A percentile compares a stretch with the other conserved stretches of the same genome.
Conservation (phyloP, 2,113 vertebrate species). For the Sinocyclocheilus anshuiensis region DNA sequence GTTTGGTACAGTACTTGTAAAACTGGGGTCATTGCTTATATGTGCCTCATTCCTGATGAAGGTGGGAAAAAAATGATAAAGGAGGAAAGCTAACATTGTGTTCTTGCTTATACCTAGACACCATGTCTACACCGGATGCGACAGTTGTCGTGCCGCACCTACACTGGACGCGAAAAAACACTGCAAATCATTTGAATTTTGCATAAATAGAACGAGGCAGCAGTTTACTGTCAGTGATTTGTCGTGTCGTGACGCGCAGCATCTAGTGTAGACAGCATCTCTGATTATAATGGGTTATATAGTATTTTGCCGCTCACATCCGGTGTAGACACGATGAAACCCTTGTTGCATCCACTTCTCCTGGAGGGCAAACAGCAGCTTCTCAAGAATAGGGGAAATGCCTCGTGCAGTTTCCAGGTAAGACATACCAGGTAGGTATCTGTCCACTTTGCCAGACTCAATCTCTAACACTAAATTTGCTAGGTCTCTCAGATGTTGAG, state of each 20-base stretch:
- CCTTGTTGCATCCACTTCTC: slow-evolving; percentile 30
- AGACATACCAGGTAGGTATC: background rate
- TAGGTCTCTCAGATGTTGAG: background rate
- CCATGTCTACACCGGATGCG: no score
- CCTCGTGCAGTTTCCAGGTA: slow-evolving; percentile 23
- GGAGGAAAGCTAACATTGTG: slow-evolving; percentile 4
- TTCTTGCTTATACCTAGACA: background rate
- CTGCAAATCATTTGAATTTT: no score
- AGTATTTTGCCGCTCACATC: no score
- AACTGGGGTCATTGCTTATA: slow-evolving; percentile 28
- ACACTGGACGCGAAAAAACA: no score
- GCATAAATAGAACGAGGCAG: no score
- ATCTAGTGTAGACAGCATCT: no score
- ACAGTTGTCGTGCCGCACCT: no score
- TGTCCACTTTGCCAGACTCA: background rate
- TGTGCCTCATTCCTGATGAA: slow-evolving; percentile 13
- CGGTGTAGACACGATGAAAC: background rate
- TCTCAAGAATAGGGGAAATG: slow-evolving; percentile 9
- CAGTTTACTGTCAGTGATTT: no score
- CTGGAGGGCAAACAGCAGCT: slow-evolving; percentile 15
- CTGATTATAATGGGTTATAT: no score
- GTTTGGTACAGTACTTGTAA: background rate
- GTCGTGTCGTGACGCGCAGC: no score
- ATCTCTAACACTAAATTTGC: background rate
- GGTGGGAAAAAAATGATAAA: slow-evolving; percentile 14